A percentile compares a stretch with the other conserved stretches of the same genome.
Evolutionary conservation across 92 coral and sea anemone genomes (phyloP).

Genomic region (Siderastrea siderea): DNA sequence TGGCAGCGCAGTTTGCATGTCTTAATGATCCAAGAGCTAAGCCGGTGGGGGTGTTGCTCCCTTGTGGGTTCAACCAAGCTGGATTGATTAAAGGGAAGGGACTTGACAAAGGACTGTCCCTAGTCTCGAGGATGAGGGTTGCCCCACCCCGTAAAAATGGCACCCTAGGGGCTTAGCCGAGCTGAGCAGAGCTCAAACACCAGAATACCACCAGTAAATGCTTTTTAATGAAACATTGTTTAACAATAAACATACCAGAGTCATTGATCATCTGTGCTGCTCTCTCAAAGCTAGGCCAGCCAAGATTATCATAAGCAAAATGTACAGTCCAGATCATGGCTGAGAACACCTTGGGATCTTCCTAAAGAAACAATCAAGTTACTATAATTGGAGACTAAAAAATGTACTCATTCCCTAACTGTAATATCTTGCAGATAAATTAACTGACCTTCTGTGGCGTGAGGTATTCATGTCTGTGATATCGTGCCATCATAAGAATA

Average conservation of each 20-base stretch:
- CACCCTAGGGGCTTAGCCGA: too few species aligned
- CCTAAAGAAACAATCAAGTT: constrained; percentile 48
- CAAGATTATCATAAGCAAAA: constrained; percentile 96
- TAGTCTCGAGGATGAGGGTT: too few species aligned
- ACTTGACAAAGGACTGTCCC: too few species aligned
- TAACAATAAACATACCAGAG: constrained; percentile 71
- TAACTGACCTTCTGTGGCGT: constrained; percentile 86
- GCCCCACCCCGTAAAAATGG: too few species aligned
- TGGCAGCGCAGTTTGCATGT: too few species aligned
- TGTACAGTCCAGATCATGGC: constrained; percentile 99
- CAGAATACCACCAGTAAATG: too few species aligned
- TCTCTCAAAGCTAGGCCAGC: constrained; percentile 99
- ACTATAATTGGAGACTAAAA: background rate
- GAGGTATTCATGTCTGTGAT: constrained; percentile 71
- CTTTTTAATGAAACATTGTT: too few species aligned
- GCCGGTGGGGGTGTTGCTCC: too few species aligned
- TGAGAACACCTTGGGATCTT: constrained; percentile 84
- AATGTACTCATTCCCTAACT: background rate
- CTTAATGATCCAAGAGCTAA: too few species aligned
- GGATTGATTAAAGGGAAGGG: too few species aligned
- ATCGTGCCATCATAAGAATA: constrained; percentile 76
- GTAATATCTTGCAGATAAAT: background rate
- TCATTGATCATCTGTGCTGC: constrained; percentile 91
- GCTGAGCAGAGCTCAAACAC: too few species aligned
- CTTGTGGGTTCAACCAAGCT: too few species aligned